Percentiles rank a stretch among this genome's conserved stretches.
These are phyloP conservation scores for Mustela lutreola DNA, from an alignment of 2,113 vertebrate species.

Conservation along the genomic window DNA sequence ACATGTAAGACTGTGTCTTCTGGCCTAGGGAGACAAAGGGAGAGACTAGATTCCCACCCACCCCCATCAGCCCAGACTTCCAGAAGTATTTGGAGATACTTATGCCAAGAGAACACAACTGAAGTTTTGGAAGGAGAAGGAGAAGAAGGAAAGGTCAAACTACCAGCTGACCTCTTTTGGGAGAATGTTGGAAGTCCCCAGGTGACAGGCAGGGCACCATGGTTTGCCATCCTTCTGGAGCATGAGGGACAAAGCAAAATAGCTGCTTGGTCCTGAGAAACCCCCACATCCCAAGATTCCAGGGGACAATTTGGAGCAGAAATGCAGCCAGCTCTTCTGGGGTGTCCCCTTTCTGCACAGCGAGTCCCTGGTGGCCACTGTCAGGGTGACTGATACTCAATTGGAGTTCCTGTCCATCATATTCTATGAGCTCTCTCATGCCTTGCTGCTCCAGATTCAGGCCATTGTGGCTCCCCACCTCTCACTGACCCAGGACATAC, in stretches of 20 bases:
- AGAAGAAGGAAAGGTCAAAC: neutral
- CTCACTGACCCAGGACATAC: neutral
- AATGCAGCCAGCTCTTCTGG: slow-evolving; percentile 54
- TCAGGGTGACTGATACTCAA: neutral
- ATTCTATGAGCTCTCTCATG: neutral
- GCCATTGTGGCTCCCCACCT: neutral
- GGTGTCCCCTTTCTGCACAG: slow-evolving; percentile 66
- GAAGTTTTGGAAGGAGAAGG: neutral
- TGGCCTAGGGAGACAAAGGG: neutral
- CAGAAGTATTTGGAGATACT: neutral
- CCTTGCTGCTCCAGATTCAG: neutral
- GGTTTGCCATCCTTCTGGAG: neutral
- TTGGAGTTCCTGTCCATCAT: neutral
- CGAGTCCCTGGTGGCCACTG: slow-evolving; percentile 55
- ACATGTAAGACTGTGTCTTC: no score
- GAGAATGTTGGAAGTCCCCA: neutral
- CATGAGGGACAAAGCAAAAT: neutral
- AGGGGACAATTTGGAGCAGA: neutral
- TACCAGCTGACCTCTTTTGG: neutral
- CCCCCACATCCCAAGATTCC: neutral
- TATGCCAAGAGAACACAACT: neutral
- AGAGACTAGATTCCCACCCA: neutral
- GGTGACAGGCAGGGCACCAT: neutral
- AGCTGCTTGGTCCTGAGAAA: neutral
- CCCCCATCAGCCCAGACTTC: neutral